Percentiles rank a stretch among this genome's conserved stretches.
These are phyloP conservation scores for Pseudococcus viburni DNA, from an alignment of 2,888 invertebrate species.

Conservation along the genomic window DNA sequence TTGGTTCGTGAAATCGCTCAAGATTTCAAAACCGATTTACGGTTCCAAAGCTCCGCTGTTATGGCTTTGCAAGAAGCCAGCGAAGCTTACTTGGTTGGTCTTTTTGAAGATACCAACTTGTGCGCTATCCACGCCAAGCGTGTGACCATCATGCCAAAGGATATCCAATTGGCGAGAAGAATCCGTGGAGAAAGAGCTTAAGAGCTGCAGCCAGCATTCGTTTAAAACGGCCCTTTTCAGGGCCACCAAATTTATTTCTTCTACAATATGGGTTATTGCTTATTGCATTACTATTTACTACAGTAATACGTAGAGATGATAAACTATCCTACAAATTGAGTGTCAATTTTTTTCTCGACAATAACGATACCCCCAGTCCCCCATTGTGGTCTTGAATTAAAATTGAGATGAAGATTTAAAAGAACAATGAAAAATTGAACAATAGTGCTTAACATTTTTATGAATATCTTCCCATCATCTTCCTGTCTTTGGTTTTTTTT, in stretches of 20 bases:
- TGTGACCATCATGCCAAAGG: slow-evolving; percentile 79
- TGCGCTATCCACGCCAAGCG: slow-evolving; percentile 84
- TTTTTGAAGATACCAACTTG: slow-evolving; percentile 84
- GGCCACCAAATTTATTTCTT: slow-evolving; percentile 57
- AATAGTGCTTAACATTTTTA: too few species aligned
- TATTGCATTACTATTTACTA: too few species aligned
- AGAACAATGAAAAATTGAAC: too few species aligned
- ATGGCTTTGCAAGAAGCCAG: slow-evolving; percentile 72
- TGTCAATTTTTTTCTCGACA: too few species aligned
- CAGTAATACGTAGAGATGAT: too few species aligned
- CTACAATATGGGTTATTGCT: background rate
- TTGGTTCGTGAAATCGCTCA: slow-evolving; percentile 75
- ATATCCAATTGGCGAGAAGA: slow-evolving; percentile 75
- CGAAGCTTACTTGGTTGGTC: slow-evolving; percentile 78
- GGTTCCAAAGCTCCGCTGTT: slow-evolving; percentile 71
- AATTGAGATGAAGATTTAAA: too few species aligned
- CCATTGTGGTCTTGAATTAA: too few species aligned
- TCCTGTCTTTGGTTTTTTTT: too few species aligned
- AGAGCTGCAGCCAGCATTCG: too few species aligned
- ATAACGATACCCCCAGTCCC: too few species aligned
- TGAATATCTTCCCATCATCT: too few species aligned
- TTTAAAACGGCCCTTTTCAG: slow-evolving; percentile 64
- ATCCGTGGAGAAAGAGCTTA: slow-evolving; percentile 27
- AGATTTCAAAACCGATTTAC: slow-evolving; percentile 72
- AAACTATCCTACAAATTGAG: too few species aligned